Percentiles rank a stretch among this genome's conserved stretches.
phyloP scores from a whole-genome alignment of 2,113 vertebrate genomes.

The Anguilla rostrata region DNA sequence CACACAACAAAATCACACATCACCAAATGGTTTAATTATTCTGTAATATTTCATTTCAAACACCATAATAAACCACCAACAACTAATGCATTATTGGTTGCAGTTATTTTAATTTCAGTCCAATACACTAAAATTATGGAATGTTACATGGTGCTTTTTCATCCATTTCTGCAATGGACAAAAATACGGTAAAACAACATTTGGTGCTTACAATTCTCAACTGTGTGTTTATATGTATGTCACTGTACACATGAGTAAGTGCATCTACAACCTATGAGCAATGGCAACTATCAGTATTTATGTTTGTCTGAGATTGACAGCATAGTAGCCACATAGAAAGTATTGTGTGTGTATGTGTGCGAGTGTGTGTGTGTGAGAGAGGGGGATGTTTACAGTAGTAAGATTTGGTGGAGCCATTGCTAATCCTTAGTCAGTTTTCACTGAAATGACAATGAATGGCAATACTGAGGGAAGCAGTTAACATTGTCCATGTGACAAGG shows the following conservation, averaged over 20 bases:
- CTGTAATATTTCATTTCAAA: not conserved
- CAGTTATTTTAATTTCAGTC: not conserved
- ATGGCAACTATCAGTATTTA: not conserved
- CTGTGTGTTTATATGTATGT: not conserved
- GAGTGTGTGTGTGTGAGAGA: not conserved
- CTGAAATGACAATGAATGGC: not conserved
- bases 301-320: not conserved
- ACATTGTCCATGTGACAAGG: not conserved
- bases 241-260: not conserved
- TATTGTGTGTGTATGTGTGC: not conserved
- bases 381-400: not conserved
- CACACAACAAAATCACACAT: not conserved
- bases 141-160: not conserved
- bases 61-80: not conserved
- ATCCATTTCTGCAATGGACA: not conserved
- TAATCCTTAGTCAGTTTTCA: not conserved
- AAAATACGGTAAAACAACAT: not conserved
- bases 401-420: not conserved
- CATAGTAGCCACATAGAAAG: constrained; percentile 8
- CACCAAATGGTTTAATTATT: not conserved
- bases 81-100: not conserved
- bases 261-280: not conserved
- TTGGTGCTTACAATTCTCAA: not conserved
- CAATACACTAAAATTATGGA: not conserved
- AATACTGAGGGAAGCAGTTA: not conserved